Evolutionary conservation across 2,888 invertebrate species (phyloP), one percentile per base, ranked within the genome.

Genomic region (Ophion costatus): DNA sequence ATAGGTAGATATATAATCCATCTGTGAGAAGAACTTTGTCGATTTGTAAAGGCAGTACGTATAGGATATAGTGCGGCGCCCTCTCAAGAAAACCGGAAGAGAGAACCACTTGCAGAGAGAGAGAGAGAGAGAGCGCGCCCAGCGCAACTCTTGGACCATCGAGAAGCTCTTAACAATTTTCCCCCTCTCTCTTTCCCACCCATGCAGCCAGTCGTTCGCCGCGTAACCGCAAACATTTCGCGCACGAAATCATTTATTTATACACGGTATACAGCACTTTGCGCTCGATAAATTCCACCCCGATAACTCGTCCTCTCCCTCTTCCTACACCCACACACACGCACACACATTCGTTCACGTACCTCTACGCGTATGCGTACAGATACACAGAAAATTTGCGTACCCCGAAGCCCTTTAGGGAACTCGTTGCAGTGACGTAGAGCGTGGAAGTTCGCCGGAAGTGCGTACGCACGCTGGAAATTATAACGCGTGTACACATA

Each of bases 11-110:
- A 74, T n/a, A 80, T 74, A 51, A 51, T 51, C 51, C 51, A 74
- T 75, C 59, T 61, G 73, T n/a, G 71, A 76, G 84, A 71, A 86
- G 80, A 85, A 86, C 83, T 86, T 87, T 85, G 84, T 84, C 86
- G 84, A 85, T 85, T 85, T 84, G 83, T 86, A 81, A 83, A 88
- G 80, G 80, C 78, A 74, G 69, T 22, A 17, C 80, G 64, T 71
- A 42, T 64, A 42, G 67, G 45, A 67, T 71, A 75, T 80, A 61
- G 69, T 24, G 74, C 69, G 78, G 73, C 79, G 67, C 79, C 70
- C 79, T 79, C 74, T 83, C 57, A n/a, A 76, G 51, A 69, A 70
- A 86, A 82, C 84, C 80, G 85, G 84, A 84, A 84, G 74, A 51
- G 42, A 38, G 71, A 33, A 57, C 66, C 45, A 56, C 64, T 74